Base-by-base conservation (phyloP, 2,797 vertebrate genomes). In the Sebastes itinus region DNA sequence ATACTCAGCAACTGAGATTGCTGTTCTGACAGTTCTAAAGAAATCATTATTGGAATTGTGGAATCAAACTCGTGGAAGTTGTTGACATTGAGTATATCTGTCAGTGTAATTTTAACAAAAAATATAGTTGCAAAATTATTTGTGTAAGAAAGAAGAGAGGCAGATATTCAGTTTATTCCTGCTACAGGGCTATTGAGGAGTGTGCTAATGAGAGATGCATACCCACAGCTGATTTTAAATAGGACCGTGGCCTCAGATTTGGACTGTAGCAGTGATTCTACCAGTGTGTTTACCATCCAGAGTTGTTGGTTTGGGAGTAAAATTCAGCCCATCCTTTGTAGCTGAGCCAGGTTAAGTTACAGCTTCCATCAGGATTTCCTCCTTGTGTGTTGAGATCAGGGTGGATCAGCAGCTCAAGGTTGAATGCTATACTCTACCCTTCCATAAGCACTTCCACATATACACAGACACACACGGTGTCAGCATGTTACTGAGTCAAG, bases 341-440 rank as follows among this genome's bases (percentile, higher is more conserved):
- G 49, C 13, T 67, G 28, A 67, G 49, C 14, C 49, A 71, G 35
- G 66, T 81, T 54, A 75, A 68, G 62, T 60, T 59, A 54, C 66
- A 68, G 59, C 33, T 74, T 72, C 65, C 13, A 8, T n/a, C 23
- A 65, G n/a, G 30, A 71, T 80, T 67, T 35, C 22, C n/a, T 30
- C 60, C n/a, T 54, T 63, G 49, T 72, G 25, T 78, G 70, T 75
- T 74, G 61, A 64, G 82, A 71, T 82, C 72, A 77, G 28, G 28
- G 4, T 23, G 18, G 22, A 75, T 62, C 56, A 54, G 28, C 16
- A 68, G 25, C 25, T 68, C 56, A 77, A 30, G 72, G 55, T 60
- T 30, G 20, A 74, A 66, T 46, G 38, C 16, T 71, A 10, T 52
- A 72, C 28, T 72, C n/a, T 33, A 18, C 32, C 38, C 60, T 46